Evolutionary conservation across 2,113 vertebrate species (phyloP), one percentile per base, ranked within the genome.

Genomic region (Lophotis ruficrista): DNA sequence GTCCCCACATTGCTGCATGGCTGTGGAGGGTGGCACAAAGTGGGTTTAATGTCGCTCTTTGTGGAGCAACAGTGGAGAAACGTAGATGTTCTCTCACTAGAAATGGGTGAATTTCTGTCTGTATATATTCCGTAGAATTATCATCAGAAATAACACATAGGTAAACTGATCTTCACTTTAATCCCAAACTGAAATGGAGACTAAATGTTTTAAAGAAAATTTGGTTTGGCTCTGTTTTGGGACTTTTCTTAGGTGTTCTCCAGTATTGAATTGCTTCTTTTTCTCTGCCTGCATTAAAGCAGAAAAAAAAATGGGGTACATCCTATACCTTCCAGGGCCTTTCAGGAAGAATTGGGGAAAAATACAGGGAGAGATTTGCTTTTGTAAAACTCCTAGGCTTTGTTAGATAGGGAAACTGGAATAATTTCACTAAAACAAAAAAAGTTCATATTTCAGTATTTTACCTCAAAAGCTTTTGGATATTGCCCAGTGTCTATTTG

Each of bases 1-100:
- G 41, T 73, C 28, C 54, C 41, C 4, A 0, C 0, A 0, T 7
- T 45, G 10, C 20, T 68, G 51, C 1, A 4, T 23, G 45, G 22
- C n/a, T 0, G 0, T 3, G 33, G 19, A 53, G 33, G 45, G 45
- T 3, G 41, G 10, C 58, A 65, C 51, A 27, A 4, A 2, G 9
- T 10, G 53, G 12, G 3, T 18, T 57, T 50, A 24, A 21, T 12
- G 14, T n/a, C 5, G 0, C 28, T 33, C 41, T 43, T 43, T 43
- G 41, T 43, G 41, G 45, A 72, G 66, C 41, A 47, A 4, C 0
- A 1, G 9, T 5, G 28, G 41, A 83, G 38, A 60, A 87, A 38
- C 14, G n/a, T 7, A 20, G 54, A 28, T 18, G 16, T 38, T 30
- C 70, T 51, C 54, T 83, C 30, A 22, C 13, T 41, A 33, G 56